These are phyloP conservation scores for Campopleginae sp. DNA, from an alignment of 2,888 invertebrate species.

Conservation along the genomic window DNA sequence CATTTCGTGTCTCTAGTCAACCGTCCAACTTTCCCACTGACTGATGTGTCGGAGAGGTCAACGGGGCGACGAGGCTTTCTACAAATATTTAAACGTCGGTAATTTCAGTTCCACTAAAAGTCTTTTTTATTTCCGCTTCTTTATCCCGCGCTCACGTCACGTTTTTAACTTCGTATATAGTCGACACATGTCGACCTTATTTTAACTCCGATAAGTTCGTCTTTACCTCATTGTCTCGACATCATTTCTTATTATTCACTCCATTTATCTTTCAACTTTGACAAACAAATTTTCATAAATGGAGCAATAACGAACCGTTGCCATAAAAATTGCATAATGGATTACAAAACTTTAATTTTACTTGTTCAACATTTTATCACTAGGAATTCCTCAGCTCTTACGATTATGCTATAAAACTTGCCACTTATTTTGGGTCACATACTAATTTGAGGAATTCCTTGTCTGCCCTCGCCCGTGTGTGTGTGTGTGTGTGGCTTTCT, in stretches of 20 bases:
- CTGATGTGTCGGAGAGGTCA: slow-evolving; percentile 18
- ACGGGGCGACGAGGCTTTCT: slow-evolving; percentile 56
- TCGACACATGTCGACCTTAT: background rate
- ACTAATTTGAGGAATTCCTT: slow-evolving; percentile 14
- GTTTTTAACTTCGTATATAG: background rate
- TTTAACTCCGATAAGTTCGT: background rate
- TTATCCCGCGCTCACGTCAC: slow-evolving; percentile 1
- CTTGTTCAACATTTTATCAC: background rate
- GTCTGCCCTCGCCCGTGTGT: background rate
- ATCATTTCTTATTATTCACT: background rate
- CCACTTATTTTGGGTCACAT: slow-evolving; percentile 41
- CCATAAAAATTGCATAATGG: background rate
- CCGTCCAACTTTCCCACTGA: slow-evolving; percentile 47
- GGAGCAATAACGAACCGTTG: background rate
- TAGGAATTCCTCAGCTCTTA: background rate
- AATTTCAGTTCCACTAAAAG: slow-evolving; percentile 47
- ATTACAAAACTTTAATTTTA: background rate
- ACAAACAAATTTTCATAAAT: background rate
- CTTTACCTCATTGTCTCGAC: background rate
- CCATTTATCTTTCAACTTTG: background rate
- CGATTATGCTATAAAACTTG: slow-evolving; percentile 6
- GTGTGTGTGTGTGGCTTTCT: slow-evolving; percentile 4
- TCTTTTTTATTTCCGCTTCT: slow-evolving; percentile 32
- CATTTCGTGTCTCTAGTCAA: slow-evolving; percentile 39
- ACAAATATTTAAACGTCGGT: slow-evolving; percentile 65